Evolutionary conservation across 2,888 invertebrate species (phyloP), one percentile per base, ranked within the genome.

Genomic region (Drosophila peninsularis): DNA sequence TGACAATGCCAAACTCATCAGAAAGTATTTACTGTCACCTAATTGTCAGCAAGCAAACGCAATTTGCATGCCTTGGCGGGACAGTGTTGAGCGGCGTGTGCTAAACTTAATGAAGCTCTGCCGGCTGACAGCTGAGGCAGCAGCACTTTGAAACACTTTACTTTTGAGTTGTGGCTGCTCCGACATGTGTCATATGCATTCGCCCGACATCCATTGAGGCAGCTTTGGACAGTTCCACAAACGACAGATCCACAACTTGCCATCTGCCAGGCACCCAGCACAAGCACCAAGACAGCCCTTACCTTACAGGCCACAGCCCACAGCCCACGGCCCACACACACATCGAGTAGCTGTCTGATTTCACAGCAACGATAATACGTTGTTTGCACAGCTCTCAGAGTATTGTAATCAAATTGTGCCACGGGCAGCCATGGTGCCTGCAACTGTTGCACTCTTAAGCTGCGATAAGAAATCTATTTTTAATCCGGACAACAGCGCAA

Each of bases 151-250:
- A 37, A 39, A 45, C 75, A 75, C 61, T 78, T 50, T 68, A 27
- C 64, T 53, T 66, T 50, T 60, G 50, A 70, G 67, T 58, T 63
- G 66, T 41, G 55, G 41, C 39, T 56, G 21, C 47, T 55, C 56
- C 70, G 89, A 77, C 83, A 83, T 83, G 89, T 86, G 87, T 88
- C 89, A 88, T 80, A 74, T 80, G 87, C 83, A 83, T 86, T 83
- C 69, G 83, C 77, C 66, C 63, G 83, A 64, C 68, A 62, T n/a
- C 65, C 63, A 63, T 65, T 66, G 56, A 57, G 70, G 47, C 58
- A 66, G 57, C 53, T 30, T 64, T 57, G 77, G 66, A 71, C 69
- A 68, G 60, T 52, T 62, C 47, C 14, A 58, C 64, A 61, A 47
- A n/a, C 54, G 49, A n/a, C 63, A 49, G 52, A 32, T 61, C 60